phyloP scores from a whole-genome alignment of 2,888 invertebrate species.

The Hyposoter dolosus region DNA sequence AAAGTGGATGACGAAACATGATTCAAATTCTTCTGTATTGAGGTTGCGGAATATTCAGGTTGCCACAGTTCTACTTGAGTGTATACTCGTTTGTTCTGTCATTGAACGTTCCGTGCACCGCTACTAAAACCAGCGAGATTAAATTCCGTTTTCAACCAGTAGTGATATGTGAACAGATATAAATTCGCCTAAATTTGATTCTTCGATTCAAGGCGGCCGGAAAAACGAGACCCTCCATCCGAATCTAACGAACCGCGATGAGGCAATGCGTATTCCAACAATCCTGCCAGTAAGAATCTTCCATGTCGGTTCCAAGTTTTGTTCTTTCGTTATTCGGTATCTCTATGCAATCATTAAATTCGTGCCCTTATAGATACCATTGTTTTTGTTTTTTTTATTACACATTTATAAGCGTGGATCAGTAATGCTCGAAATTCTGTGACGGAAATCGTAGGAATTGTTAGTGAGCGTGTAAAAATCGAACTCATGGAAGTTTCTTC shows the following conservation, averaged over 20 bases:
- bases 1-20: constrained; percentile 33
- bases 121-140: not conserved
- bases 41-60: constrained; percentile 22
- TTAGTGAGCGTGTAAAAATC: not conserved
- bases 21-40: constrained; percentile 38
- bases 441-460: not conserved
- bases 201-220: not conserved
- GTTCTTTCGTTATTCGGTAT: too few relatives aligned
- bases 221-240: not conserved
- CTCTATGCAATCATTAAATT: too few relatives aligned
- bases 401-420: constrained; percentile 20
- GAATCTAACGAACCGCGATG: constrained; percentile 42
- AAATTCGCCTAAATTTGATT: not conserved
- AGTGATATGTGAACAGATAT: not conserved
- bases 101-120: constrained; percentile 12
- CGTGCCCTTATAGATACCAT: not conserved
- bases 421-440: not conserved
- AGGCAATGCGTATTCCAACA: constrained; percentile 42
- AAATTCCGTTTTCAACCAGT: constrained; percentile 15
- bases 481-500: not conserved
- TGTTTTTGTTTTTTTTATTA: constrained; percentile 19
- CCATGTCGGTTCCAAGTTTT: constrained; percentile 8
- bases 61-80: not conserved
- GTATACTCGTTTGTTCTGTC: constrained; percentile 43
- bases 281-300: constrained; percentile 1